A percentile compares a stretch with the other conserved stretches of the same genome.
phyloP scores from a whole-genome alignment of 2,888 invertebrate species.

The Cepaea hortensis region DNA sequence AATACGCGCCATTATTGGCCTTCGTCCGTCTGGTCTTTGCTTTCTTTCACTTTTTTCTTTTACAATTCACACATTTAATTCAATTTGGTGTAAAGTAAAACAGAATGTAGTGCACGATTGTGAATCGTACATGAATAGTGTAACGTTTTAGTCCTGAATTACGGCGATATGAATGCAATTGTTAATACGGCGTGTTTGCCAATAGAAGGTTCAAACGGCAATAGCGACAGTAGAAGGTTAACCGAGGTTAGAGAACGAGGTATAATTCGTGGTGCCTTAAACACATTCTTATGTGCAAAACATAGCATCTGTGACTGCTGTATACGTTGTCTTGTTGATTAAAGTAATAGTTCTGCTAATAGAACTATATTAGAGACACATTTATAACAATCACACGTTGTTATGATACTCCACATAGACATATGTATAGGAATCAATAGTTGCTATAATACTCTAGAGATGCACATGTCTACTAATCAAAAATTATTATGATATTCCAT shows the following conservation, averaged over 20 bases:
- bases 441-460: too few relatives aligned
- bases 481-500: too few relatives aligned
- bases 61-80: slow-evolving; percentile 7
- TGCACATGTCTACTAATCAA: too few relatives aligned
- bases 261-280: neutral
- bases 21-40: neutral
- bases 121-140: neutral
- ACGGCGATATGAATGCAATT: neutral
- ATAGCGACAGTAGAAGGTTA: neutral
- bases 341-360: too few relatives aligned
- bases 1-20: slow-evolving; percentile 13
- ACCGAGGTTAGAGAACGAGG: neutral
- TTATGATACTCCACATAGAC: too few relatives aligned
- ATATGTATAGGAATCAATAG: too few relatives aligned
- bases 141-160: neutral
- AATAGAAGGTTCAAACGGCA: neutral
- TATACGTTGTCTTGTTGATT: too few relatives aligned
- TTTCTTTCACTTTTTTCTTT: slow-evolving; percentile 20
- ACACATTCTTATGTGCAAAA: neutral
- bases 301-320: neutral
- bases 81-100: neutral
- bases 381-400: too few relatives aligned
- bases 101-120: neutral
- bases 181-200: neutral
- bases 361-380: too few relatives aligned